Conservation (phyloP, 2,797 vertebrate genomes). For the Rhinatrema bivittatum region DNA sequence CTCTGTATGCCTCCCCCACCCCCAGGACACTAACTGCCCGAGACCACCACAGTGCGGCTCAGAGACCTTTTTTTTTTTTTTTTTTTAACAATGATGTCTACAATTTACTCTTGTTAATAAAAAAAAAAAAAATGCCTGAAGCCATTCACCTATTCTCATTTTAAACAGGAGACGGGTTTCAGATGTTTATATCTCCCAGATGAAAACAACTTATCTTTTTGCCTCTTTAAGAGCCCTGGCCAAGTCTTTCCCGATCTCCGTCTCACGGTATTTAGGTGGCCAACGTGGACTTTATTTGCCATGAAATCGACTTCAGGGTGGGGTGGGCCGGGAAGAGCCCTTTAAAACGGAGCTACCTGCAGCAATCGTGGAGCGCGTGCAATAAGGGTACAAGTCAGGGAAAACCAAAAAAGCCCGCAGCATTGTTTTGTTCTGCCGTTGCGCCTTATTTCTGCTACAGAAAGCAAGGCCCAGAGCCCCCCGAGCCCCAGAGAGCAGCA, state of each 20-base stretch:
- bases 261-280: too few relatives aligned
- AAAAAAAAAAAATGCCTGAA: conserved; percentile 43
- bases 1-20: conserved; percentile 69
- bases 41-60: conserved; percentile 83
- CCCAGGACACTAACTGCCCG: conserved; percentile 57
- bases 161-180: conserved; percentile 62
- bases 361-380: too few relatives aligned
- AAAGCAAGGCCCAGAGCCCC: too few relatives aligned
- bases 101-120: conserved; percentile 59
- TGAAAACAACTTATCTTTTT: conserved; percentile 51
- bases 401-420: too few relatives aligned
- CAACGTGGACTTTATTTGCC: too few relatives aligned
- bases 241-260: neutral
- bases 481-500: too few relatives aligned
- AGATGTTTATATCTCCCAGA: conserved; percentile 61
- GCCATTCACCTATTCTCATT: conserved; percentile 45
- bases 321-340: too few relatives aligned
- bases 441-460: too few relatives aligned
- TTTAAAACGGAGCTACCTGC: too few relatives aligned
- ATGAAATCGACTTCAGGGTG: too few relatives aligned
- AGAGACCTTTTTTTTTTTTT: conserved; percentile 18
- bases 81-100: conserved; percentile 41
- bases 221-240: conserved; percentile 31
- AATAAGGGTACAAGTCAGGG: too few relatives aligned
- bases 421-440: too few relatives aligned